phyloP scores from a whole-genome alignment of 2,888 invertebrate species.

The Dorcus parallelipipedus region DNA sequence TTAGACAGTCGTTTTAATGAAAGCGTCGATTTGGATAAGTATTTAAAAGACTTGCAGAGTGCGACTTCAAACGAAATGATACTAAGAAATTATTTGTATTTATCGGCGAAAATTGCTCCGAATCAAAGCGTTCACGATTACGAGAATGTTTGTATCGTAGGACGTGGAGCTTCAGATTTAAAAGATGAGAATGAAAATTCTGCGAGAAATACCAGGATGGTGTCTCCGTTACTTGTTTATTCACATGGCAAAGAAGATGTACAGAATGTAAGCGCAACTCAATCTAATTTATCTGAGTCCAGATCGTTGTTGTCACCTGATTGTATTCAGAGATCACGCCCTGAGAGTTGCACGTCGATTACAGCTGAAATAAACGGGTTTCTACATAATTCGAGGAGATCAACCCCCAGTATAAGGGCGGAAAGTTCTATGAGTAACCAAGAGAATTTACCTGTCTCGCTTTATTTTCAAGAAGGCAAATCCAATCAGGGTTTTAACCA shows the following conservation, averaged over 20 bases:
- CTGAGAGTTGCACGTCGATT: conserved; percentile 40
- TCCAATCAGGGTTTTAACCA: conserved; percentile 40
- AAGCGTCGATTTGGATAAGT: conserved; percentile 58
- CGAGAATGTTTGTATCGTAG: conserved; percentile 39
- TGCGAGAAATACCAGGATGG: conserved; percentile 4
- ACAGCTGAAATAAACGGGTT: conserved; percentile 39
- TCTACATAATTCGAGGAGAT: conserved; percentile 35
- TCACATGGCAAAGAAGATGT: conserved; percentile 24
- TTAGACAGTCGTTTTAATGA: conserved; percentile 56
- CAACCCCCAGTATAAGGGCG: conserved; percentile 36
- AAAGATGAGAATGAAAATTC: conserved; percentile 14
- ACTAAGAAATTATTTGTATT: neutral
- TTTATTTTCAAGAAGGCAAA: conserved; percentile 22
- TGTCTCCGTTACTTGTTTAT: neutral
- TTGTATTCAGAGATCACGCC: conserved; percentile 34
- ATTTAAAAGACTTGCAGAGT: conserved; percentile 61
- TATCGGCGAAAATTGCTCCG: neutral
- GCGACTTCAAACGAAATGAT: conserved; percentile 1
- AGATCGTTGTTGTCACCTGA: conserved; percentile 32
- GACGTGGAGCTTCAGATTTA: conserved; percentile 5
- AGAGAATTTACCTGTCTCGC: conserved; percentile 23
- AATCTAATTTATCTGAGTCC: conserved; percentile 20
- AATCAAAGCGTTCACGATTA: conserved; percentile 31
- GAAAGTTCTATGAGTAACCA: conserved; percentile 31
- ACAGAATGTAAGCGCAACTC: conserved; percentile 20